phyloP scores from a whole-genome alignment of 2,888 invertebrate species.

The Vanessa cardui region DNA sequence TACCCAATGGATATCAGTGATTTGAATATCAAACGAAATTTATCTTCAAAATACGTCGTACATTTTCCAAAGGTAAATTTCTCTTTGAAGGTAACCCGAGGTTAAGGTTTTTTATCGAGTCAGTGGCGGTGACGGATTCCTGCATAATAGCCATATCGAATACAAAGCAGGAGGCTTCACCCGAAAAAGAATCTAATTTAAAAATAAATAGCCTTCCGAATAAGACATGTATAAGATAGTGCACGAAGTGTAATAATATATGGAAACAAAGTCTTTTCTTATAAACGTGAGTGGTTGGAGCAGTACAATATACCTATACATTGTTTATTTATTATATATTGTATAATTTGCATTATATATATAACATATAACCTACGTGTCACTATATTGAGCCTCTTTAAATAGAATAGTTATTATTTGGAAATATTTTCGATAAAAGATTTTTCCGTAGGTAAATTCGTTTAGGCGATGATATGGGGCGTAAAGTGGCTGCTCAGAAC shows the following conservation, averaged over 20 bases:
- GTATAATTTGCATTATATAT: too few species aligned
- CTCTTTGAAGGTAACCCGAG: constrained; percentile 47
- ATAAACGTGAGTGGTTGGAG: constrained; percentile 1
- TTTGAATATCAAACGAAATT: constrained; percentile 59
- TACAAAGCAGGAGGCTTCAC: constrained; percentile 53
- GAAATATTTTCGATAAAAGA: constrained; percentile 3
- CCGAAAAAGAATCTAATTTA: constrained; percentile 63
- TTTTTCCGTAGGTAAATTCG: constrained; percentile 50
- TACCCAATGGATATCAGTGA: constrained; percentile 40
- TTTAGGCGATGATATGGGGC: constrained; percentile 58
- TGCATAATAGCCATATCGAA: constrained; percentile 52
- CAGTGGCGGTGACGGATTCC: constrained; percentile 49
- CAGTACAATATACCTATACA: background rate
- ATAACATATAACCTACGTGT: background rate
- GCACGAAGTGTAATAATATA: constrained; percentile 34
- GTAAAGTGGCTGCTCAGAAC: constrained; percentile 55
- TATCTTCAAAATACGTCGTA: constrained; percentile 46
- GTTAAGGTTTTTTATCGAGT: constrained; percentile 42
- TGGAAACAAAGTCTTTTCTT: constrained; percentile 26
- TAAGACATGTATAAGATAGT: constrained; percentile 28
- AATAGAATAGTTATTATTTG: background rate
- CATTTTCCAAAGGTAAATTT: constrained; percentile 41
- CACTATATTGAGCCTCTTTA: background rate
- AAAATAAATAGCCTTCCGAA: constrained; percentile 48
- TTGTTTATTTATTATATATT: too few species aligned